Evolutionary conservation across 1,140 invertebrate species (phyloP).

Genomic region (Oryctes rhinoceros): DNA sequence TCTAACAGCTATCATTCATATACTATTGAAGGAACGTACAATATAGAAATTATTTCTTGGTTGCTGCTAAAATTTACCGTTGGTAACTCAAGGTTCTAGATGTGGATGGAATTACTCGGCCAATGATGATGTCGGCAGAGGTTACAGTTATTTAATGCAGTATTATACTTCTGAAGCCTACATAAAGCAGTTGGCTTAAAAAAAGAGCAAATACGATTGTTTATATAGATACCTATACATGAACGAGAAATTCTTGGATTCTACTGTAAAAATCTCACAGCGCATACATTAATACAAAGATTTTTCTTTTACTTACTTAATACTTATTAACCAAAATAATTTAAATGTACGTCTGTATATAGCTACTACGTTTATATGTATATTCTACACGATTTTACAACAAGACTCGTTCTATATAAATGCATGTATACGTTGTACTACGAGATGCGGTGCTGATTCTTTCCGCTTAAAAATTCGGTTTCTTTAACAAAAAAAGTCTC

Average conservation of each 20-base stretch:
- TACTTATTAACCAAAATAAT: too few species aligned
- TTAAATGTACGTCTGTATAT: too few species aligned
- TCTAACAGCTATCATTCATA: slow-evolving; percentile 45
- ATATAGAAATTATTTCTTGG: slow-evolving; percentile 43
- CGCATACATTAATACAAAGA: too few species aligned
- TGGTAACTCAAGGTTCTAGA: slow-evolving; percentile 44
- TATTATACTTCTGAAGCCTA: slow-evolving; percentile 35
- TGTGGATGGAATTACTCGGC: slow-evolving; percentile 39
- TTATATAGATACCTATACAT: not conserved
- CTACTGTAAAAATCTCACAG: too few species aligned
- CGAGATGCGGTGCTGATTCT: too few species aligned
- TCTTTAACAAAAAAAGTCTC: not conserved
- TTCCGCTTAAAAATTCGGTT: not conserved
- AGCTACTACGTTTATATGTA: too few species aligned
- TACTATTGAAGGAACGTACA: slow-evolving; percentile 40
- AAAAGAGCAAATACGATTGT: not conserved
- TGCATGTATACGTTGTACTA: too few species aligned
- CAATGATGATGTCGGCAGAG: slow-evolving; percentile 31
- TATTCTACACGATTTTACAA: too few species aligned
- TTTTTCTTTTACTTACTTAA: too few species aligned
- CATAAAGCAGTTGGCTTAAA: slow-evolving; percentile 1
- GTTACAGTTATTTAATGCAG: slow-evolving; percentile 42
- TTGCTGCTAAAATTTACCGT: slow-evolving; percentile 46
- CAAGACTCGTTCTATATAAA: too few species aligned
- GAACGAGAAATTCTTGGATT: not conserved